Percentiles rank a stretch among this genome's conserved stretches.
These are phyloP conservation scores for Helogale parvula DNA, from an alignment of 2,113 vertebrate genomes.

Conservation along the genomic window DNA sequence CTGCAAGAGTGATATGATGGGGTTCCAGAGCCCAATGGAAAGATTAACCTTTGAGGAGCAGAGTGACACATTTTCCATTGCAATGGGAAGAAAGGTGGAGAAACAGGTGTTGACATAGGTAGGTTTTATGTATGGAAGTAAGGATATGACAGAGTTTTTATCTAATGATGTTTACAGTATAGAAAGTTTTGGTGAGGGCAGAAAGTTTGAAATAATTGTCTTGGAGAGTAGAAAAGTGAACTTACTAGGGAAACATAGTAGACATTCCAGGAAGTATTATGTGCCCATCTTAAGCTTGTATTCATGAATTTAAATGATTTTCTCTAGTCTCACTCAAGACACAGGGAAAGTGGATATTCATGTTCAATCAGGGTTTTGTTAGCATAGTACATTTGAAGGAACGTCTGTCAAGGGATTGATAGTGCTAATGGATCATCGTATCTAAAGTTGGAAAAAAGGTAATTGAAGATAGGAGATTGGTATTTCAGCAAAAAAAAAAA, in stretches of 20 bases:
- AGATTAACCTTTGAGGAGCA: background rate
- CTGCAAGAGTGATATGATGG: background rate
- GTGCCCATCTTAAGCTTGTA: background rate
- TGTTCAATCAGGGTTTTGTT: background rate
- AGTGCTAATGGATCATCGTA: background rate
- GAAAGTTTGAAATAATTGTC: background rate
- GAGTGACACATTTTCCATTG: background rate
- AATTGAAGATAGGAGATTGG: background rate
- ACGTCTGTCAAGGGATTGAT: background rate
- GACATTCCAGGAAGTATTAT: background rate
- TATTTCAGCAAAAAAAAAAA: background rate
- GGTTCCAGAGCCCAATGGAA: background rate
- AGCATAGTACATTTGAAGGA: background rate
- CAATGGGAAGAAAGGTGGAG: background rate
- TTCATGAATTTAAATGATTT: background rate
- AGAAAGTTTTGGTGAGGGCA: background rate
- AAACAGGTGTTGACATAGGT: background rate
- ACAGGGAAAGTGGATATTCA: background rate
- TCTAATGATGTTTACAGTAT: background rate
- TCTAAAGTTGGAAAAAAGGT: background rate
- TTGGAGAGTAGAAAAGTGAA: background rate
- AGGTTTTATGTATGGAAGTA: background rate
- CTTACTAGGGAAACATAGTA: background rate
- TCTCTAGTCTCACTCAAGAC: background rate
- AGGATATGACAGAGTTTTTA: background rate